A percentile compares a stretch with the other conserved stretches of the same genome.
Evolutionary conservation across 2,797 vertebrate species (phyloP).

Genomic region (Prionace glauca): DNA sequence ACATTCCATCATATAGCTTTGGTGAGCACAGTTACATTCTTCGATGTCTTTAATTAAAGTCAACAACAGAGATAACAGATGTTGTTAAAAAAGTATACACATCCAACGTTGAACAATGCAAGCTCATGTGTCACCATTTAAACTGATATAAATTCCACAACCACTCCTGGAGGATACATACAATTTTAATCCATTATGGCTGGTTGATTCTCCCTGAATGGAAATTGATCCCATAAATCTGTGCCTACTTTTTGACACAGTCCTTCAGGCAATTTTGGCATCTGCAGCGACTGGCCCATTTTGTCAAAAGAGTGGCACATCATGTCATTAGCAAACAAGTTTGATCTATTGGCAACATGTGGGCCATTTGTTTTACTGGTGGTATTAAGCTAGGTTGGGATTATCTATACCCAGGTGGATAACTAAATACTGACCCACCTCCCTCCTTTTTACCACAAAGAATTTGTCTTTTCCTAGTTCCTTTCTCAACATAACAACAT

Average conservation of each 20-base stretch:
- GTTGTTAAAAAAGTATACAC: not conserved
- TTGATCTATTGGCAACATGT: conserved; percentile 3
- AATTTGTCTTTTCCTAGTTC: not conserved
- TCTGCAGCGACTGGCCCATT: not conserved
- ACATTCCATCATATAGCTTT: not conserved
- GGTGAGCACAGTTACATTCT: not conserved
- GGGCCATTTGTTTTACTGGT: not conserved
- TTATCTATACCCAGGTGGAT: not conserved
- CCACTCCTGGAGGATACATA: not conserved
- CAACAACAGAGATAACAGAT: not conserved
- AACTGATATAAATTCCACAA: not conserved
- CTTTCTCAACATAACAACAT: not conserved
- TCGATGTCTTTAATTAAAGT: not conserved
- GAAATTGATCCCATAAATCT: conserved; percentile 28
- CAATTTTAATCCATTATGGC: not conserved
- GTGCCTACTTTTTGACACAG: not conserved
- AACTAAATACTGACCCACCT: not conserved
- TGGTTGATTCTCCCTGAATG: not conserved
- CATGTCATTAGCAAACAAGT: not conserved
- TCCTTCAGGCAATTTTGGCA: not conserved
- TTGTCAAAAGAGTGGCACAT: not conserved
- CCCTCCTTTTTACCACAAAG: not conserved
- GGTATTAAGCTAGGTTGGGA: not conserved
- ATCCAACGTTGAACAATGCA: not conserved
- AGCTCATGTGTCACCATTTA: not conserved